phyloP scores from a whole-genome alignment of 2,113 vertebrate species.

The Neotragus pygmaeus region DNA sequence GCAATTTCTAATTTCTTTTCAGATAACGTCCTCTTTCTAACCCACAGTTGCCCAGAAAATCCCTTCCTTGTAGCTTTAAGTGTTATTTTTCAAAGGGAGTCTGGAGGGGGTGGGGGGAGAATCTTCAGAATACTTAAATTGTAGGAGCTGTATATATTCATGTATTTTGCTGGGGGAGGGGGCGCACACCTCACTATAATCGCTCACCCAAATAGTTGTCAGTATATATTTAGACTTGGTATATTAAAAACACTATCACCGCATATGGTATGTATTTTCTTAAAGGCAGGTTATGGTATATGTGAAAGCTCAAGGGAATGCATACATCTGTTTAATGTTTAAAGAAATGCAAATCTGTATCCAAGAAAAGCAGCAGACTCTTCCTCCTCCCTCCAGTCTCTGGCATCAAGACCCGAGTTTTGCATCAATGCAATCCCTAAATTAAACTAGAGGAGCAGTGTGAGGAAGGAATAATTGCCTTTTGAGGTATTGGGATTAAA shows the following conservation, averaged over 20 bases:
- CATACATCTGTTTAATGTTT: constrained; percentile 69
- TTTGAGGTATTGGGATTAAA: constrained; percentile 26
- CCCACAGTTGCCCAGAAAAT: background rate
- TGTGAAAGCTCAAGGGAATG: constrained; percentile 47
- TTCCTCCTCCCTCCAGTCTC: constrained; percentile 47
- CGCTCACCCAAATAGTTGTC: constrained; percentile 28
- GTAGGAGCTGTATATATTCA: background rate
- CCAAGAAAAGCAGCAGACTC: constrained; percentile 67
- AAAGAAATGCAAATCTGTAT: constrained; percentile 67
- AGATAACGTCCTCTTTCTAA: background rate
- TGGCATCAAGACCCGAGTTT: constrained; percentile 32
- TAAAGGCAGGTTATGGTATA: constrained; percentile 39
- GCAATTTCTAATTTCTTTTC: constrained; percentile 6
- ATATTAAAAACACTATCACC: background rate
- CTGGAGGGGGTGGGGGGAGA: background rate
- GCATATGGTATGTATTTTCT: constrained; percentile 40
- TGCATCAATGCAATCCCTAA: constrained; percentile 40
- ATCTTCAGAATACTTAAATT: constrained; percentile 8
- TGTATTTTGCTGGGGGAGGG: background rate
- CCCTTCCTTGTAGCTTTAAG: background rate
- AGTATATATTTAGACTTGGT: background rate
- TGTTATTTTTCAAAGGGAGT: background rate
- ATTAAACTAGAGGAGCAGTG: background rate
- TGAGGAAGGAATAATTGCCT: background rate
- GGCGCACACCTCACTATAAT: background rate